Base-by-base conservation (phyloP, 1,140 invertebrate genomes). In the Steinernema feltiae region DNA sequence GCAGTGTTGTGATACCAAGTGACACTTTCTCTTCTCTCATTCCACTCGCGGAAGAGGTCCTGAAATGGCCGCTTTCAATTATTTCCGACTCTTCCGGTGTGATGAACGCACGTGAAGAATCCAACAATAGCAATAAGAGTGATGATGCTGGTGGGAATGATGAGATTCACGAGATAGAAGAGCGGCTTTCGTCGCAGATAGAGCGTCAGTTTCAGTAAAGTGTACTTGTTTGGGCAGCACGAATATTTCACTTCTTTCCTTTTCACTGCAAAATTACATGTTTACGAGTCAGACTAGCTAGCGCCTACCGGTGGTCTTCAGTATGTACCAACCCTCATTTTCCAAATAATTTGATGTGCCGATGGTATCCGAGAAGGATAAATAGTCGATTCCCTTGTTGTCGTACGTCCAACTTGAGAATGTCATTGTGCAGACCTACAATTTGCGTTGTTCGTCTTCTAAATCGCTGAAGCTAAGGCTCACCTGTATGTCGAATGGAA, bases 321-420 rank as follows among this genome's bases (percentile, higher is more conserved):
- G 21, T 3, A 80, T 74, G 27, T 63, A 48, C 78, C 78, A 80
- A 30, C 77, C 78, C 30, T 80, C 78, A 63, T 79, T 80, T 30
- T 79, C 77, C 12, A 80, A 69, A 41, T 70, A 80, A 30, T 79
- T 79, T 1, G 69, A 30, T 1, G 73, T 79, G 30, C 77, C 77
- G 72, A 80, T 76, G 2, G 48, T 70, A 21, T 80, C 32, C 18
- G 79, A 76, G 30, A 48, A 80, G 12, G 78, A 53, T 18, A 79
- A 79, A 72, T 80, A 80, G 32, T 80, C 78, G 21, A 80, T 80
- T 30, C 71, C 53, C 3, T 74, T 75, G 32, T 79, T 75, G 76
- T 87, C 86, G 78, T 87, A 88, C 0, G 85, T 85, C 87, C 87
- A 88, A 7, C 86, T 87, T 17, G 86, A 87, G 74, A 88, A 88